Conservation (phyloP, 2,113 vertebrate species). For the Austrofundulus limnaeus region DNA sequence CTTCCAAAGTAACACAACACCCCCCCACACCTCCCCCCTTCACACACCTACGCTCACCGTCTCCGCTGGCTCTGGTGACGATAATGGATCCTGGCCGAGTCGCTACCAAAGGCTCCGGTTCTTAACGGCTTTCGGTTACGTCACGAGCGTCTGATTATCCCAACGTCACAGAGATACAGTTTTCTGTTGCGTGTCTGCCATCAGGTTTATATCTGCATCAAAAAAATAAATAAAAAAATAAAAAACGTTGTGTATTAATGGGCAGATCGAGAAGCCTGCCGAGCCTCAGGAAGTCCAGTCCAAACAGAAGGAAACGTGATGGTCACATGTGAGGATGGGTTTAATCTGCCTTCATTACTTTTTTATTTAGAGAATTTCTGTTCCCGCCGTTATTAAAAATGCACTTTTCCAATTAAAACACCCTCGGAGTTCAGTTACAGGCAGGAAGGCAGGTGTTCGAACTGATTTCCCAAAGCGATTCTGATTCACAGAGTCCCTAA, state of each 20-base stretch:
- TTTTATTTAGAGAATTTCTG: not conserved
- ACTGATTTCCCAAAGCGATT: no score
- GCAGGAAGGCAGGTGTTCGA: not conserved
- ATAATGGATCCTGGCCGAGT: conserved; percentile 46
- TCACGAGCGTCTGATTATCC: conserved; percentile 45
- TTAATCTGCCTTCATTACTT: not conserved
- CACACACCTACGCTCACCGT: conserved; percentile 49
- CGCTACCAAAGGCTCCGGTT: conserved; percentile 32
- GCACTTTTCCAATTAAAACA: not conserved
- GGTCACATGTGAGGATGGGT: not conserved
- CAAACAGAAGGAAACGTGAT: no score
- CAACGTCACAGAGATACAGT: conserved; percentile 41
- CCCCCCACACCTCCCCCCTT: conserved; percentile 29
- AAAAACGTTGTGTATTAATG: not conserved
- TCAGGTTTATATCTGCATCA: not conserved
- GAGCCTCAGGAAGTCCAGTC: no score
- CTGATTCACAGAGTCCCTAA: no score
- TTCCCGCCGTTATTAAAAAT: not conserved
- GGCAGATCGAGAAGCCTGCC: not conserved
- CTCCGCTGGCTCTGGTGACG: conserved; percentile 46
- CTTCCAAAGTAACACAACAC: conserved; percentile 38
- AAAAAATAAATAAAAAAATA: no score
- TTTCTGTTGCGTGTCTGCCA: no score
- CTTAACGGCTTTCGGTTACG: conserved; percentile 43
- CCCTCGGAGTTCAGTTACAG: not conserved